A percentile compares a stretch with the other conserved stretches of the same genome.
Evolutionary conservation across 2,888 invertebrate genomes (phyloP).

Genomic region (Mantis religiosa): DNA sequence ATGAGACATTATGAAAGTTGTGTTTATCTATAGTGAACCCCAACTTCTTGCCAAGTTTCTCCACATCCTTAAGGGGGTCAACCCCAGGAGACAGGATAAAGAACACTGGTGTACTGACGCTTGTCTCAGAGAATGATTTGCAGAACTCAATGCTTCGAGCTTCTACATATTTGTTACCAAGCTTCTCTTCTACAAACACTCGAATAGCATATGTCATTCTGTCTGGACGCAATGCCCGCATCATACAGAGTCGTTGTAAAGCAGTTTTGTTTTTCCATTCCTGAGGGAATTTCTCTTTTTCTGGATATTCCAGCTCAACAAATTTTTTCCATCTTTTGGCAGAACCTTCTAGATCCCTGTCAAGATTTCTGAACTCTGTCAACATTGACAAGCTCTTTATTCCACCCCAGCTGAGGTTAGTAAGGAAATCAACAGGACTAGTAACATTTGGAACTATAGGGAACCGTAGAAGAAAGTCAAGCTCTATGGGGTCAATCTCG

Average conservation of each 20-base stretch:
- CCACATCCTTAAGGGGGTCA: slow-evolving; percentile 90
- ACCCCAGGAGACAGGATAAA: slow-evolving; percentile 94
- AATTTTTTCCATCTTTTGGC: slow-evolving; percentile 79
- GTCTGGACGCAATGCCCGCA: slow-evolving; percentile 86
- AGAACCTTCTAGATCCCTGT: slow-evolving; percentile 41
- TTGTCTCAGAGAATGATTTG: slow-evolving; percentile 82
- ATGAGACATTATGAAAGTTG: slow-evolving; percentile 88
- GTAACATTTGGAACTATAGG: slow-evolving; percentile 69
- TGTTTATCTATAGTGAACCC: slow-evolving; percentile 74
- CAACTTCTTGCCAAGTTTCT: slow-evolving; percentile 73
- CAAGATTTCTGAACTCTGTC: slow-evolving; percentile 77
- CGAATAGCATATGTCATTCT: slow-evolving; percentile 90
- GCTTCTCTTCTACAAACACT: slow-evolving; percentile 82
- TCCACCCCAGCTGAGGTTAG: slow-evolving; percentile 75
- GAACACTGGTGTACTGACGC: slow-evolving; percentile 80
- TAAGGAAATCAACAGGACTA: slow-evolving; percentile 80
- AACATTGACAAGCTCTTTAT: slow-evolving; percentile 71
- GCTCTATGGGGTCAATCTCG: slow-evolving; percentile 68
- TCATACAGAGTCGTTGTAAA: slow-evolving; percentile 84
- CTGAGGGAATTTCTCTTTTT: slow-evolving; percentile 89
- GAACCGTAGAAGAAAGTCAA: slow-evolving; percentile 84
- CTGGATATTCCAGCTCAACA: slow-evolving; percentile 87
- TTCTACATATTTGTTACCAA: slow-evolving; percentile 78
- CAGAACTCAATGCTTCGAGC: slow-evolving; percentile 75
- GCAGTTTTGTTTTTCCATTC: slow-evolving; percentile 91